phyloP scores from a whole-genome alignment of 2,113 vertebrate genomes.

The Neolamprologus sp. region DNA sequence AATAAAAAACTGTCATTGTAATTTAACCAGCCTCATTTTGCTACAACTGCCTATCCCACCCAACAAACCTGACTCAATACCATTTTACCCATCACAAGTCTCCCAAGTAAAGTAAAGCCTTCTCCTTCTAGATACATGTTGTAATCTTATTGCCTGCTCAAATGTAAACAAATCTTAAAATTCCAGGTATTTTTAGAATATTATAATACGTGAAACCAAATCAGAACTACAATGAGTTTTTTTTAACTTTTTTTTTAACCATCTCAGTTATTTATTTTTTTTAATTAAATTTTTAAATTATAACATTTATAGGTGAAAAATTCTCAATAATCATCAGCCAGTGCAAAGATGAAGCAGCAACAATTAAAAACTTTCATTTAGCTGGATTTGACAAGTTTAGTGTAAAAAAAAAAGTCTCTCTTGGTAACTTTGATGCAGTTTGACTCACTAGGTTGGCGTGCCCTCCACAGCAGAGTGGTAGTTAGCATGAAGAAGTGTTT shows the following conservation, averaged over 20 bases:
- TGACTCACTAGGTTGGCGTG: background rate
- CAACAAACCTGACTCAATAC: background rate
- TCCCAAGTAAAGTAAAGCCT: background rate
- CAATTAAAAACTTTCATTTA: background rate
- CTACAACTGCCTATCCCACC: background rate
- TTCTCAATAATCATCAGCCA: background rate
- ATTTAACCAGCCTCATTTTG: background rate
- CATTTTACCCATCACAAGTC: background rate
- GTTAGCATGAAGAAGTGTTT: background rate
- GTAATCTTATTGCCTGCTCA: background rate
- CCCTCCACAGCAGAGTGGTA: background rate
- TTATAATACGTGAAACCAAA: background rate
- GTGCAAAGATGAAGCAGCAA: background rate
- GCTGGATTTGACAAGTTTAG: background rate
- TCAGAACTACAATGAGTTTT: background rate
- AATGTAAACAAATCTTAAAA: background rate
- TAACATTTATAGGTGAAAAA: background rate
- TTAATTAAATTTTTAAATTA: rapidly evolving
- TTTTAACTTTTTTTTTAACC: background rate
- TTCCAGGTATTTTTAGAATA: background rate
- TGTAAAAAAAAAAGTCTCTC: background rate
- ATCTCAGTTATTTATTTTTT: background rate
- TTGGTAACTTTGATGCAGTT: background rate
- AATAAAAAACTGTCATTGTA: background rate
- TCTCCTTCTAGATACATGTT: background rate